Evolutionary conservation across 2,113 vertebrate genomes (phyloP), one percentile per base, ranked within the genome.

Genomic region (Porphyrio hochstetteri): DNA sequence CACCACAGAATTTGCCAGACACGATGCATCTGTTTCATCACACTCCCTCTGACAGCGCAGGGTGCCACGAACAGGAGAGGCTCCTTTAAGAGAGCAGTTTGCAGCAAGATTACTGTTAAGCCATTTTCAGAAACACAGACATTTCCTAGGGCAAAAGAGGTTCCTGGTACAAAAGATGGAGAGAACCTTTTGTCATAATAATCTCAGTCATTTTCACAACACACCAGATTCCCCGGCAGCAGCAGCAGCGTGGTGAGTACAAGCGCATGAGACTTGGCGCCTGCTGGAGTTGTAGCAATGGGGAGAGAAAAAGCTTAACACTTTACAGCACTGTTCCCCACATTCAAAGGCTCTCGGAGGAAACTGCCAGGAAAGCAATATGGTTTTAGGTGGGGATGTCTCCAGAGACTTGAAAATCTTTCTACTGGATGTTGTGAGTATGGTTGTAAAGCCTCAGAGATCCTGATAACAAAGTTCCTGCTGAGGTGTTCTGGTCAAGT

Each of bases 361-460:
- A 93, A 96, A 94, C 83, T 93, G 69, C 93, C 90, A 92, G 88
- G 55, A 96, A 96, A 95, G 92, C 74, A 97, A 96, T 91, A 93
- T 42, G 61, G 86, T 91, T 96, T 96, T 95, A 95, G 95, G 92
- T 40, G 4, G 57, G 57, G 90, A 92, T 82, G 87, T 89, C 95
- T 95, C 92, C 25, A 36, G 91, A 95, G 88, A 69, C 76, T 60
- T 1, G 19, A 65, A 76, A 92, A 94, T 86, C 88, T 93, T 96
- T 90, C 87, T 89, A 50, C 82, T 92, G 77, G 61, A 84, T 88
- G 86, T 64, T 88, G 82, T 82, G 88, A 92, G 84, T 69, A 48
- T 25, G 40, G 80, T 95, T 59, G 80, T 48, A 0, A 4, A 94
- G 90, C 16, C 93, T 96, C 88, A 92, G 88, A 96, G 92, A 88